Conservation (phyloP, 2,888 invertebrate species). For the Nomada ruficornis region DNA sequence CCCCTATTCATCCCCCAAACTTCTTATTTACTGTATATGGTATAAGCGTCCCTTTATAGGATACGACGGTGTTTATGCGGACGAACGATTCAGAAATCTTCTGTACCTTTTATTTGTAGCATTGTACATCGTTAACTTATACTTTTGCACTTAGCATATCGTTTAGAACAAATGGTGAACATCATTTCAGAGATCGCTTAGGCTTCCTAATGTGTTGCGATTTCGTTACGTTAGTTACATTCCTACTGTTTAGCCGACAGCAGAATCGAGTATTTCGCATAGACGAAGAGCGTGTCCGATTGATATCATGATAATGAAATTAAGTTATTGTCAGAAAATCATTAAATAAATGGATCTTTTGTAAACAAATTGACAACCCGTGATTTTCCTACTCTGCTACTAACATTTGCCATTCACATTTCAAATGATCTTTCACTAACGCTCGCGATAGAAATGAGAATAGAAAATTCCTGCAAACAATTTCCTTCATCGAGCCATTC, state of each 20-base stretch:
- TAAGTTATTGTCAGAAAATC: not conserved
- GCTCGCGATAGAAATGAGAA: too few species aligned
- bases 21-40: not conserved
- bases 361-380: not conserved
- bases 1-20: not conserved
- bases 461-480: too few species aligned
- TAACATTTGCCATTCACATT: not conserved
- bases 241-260: not conserved
- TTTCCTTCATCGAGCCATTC: too few species aligned
- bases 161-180: not conserved
- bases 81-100: not conserved
- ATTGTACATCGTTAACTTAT: constrained; percentile 10
- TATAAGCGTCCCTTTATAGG: not conserved
- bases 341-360: constrained; percentile 19
- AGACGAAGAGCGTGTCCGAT: not conserved
- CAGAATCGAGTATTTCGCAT: not conserved
- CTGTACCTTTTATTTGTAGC: not conserved
- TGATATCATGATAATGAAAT: not conserved
- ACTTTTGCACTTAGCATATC: not conserved
- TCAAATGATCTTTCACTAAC: too few species aligned
- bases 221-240: not conserved
- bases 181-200: not conserved
- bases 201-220: not conserved
- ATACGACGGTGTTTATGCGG: not conserved
- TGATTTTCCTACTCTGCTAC: not conserved